Conservation (phyloP, 1,140 invertebrate species). For the Pogonomyrmex californicus region DNA sequence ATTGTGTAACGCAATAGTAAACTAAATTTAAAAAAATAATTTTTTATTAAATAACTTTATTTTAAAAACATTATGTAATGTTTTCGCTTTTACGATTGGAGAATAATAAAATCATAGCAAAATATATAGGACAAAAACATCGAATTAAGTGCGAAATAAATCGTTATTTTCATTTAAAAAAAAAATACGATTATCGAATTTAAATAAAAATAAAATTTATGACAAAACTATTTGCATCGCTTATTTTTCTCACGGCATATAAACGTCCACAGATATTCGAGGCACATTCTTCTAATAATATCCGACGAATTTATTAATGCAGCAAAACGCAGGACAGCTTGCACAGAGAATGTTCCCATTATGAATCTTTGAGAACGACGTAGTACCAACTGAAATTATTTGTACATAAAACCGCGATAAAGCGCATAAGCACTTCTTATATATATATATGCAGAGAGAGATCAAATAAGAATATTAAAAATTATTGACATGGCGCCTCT, state of each 20-base stretch:
- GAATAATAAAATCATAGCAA: not conserved
- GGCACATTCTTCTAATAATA: constrained; percentile 52
- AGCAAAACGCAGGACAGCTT: not conserved
- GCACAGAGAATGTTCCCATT: not conserved
- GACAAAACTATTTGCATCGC: constrained; percentile 22
- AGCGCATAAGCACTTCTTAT: not conserved
- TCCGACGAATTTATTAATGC: constrained; percentile 41
- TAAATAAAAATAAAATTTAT: constrained; percentile 41
- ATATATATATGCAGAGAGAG: not conserved
- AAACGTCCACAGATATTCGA: constrained; percentile 38
- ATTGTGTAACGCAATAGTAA: not conserved
- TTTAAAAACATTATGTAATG: not conserved
- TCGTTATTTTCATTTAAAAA: constrained; percentile 23
- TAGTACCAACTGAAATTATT: constrained; percentile 21
- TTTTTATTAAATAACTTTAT: not conserved
- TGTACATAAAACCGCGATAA: constrained; percentile 34
- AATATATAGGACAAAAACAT: not conserved
- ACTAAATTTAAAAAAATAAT: not conserved
- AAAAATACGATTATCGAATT: constrained; percentile 37
- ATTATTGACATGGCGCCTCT: not conserved
- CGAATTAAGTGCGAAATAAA: constrained; percentile 38
- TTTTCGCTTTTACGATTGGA: not conserved
- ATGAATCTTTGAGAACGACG: constrained; percentile 32
- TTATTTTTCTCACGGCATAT: constrained; percentile 7
- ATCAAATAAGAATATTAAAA: constrained; percentile 23